Evolutionary conservation across 2,888 invertebrate species (phyloP).

Genomic region (Microctonus hyperodae): DNA sequence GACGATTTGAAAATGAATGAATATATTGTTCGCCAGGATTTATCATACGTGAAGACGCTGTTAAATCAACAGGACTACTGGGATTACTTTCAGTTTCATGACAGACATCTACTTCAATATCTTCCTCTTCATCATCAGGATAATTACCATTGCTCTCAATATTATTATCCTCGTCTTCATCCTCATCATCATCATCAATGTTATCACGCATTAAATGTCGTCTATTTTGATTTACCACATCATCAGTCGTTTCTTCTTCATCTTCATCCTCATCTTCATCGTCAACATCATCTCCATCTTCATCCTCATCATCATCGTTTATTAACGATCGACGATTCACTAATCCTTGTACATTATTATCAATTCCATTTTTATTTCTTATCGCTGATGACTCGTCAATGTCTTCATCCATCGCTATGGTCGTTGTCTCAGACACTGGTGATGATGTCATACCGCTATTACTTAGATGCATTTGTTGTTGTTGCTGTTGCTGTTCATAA

Average conservation of each 20-base stretch:
- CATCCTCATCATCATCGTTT: constrained; percentile 40
- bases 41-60: constrained; percentile 54
- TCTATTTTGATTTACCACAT: constrained; percentile 30
- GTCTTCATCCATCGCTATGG: constrained; percentile 36
- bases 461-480: constrained; percentile 23
- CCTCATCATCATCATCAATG: constrained; percentile 50
- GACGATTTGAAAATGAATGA: constrained; percentile 50
- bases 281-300: constrained; percentile 38
- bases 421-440: constrained; percentile 33
- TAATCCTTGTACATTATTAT: background rate
- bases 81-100: constrained; percentile 57
- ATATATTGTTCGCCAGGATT: constrained; percentile 49
- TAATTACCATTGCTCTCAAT: constrained; percentile 49
- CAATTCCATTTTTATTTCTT: constrained; percentile 27
- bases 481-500: constrained; percentile 43
- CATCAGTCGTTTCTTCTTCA: constrained; percentile 25
- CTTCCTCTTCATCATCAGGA: constrained; percentile 56
- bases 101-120: constrained; percentile 56
- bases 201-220: constrained; percentile 39
- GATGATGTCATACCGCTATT: background rate
- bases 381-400: constrained; percentile 30
- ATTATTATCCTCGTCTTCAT: constrained; percentile 45
- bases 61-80: constrained; percentile 63
- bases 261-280: constrained; percentile 42
- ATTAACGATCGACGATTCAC: background rate